phyloP scores from a whole-genome alignment of 2,888 invertebrate genomes.

The Hartigia nigra region DNA sequence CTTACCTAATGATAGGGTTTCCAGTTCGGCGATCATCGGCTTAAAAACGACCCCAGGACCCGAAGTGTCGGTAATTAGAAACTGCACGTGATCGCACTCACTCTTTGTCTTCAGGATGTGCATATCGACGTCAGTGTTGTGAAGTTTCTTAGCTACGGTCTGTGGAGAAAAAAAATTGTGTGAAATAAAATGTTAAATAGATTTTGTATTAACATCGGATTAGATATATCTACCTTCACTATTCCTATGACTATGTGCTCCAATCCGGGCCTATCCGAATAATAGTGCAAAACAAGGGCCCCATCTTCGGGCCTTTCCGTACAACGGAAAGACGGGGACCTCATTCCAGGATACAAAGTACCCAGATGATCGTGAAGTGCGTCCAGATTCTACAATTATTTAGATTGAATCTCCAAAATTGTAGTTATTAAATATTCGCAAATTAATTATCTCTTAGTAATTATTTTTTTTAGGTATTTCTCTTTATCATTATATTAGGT shows the following conservation, averaged over 20 bases:
- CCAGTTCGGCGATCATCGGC: slow-evolving; percentile 79
- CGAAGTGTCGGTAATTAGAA: slow-evolving; percentile 88
- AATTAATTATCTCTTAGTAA: background rate
- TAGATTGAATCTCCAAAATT: background rate
- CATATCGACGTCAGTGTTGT: slow-evolving; percentile 92
- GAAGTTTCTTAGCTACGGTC: slow-evolving; percentile 94
- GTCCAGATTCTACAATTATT: slow-evolving; percentile 83
- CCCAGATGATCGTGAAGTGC: slow-evolving; percentile 95
- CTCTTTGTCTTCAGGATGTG: slow-evolving; percentile 89
- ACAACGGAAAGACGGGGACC: slow-evolving; percentile 95
- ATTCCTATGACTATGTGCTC: slow-evolving; percentile 98
- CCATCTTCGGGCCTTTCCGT: slow-evolving; percentile 91
- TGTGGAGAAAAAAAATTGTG: slow-evolving; percentile 64
- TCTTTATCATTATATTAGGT: background rate
- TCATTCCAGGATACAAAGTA: slow-evolving; percentile 94
- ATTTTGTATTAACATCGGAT: background rate
- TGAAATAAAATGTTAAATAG: background rate
- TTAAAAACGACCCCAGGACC: slow-evolving; percentile 74
- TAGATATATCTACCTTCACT: slow-evolving; percentile 78
- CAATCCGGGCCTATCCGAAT: slow-evolving; percentile 92
- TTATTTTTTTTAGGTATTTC: background rate
- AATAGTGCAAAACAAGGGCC: slow-evolving; percentile 91
- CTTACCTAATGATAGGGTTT: slow-evolving; percentile 78
- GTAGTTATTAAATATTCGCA: background rate
- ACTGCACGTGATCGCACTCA: slow-evolving; percentile 92